Conservation (phyloP, 1,140 invertebrate genomes). For the Pomacea maculata region DNA sequence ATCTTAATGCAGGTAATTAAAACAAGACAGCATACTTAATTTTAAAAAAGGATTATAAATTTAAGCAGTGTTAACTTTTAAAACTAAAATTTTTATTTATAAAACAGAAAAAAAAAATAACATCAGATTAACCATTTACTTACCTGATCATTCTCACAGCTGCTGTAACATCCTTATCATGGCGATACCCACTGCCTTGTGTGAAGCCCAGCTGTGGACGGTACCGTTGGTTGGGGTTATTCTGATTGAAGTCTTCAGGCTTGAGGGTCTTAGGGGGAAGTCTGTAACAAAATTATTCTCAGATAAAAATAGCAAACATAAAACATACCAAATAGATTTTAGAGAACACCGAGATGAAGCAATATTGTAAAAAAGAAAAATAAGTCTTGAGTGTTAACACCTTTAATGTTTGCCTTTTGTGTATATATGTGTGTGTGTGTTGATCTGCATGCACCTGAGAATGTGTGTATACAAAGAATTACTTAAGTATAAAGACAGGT, state of each 20-base stretch:
- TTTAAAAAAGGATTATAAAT: not conserved
- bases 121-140: conserved; percentile 1
- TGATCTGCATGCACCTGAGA: not conserved
- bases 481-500: not conserved
- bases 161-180: conserved; percentile 45
- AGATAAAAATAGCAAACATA: not conserved
- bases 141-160: conserved; percentile 60
- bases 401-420: not conserved
- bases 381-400: not conserved
- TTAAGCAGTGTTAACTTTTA: not conserved
- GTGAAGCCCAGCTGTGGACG: conserved; percentile 56
- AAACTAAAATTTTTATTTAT: too few species aligned
- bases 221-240: conserved; percentile 40
- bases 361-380: not conserved
- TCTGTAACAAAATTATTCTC: conserved; percentile 23
- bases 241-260: conserved; percentile 78
- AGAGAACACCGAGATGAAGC: not conserved
- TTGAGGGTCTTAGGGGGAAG: conserved; percentile 80
- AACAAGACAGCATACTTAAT: not conserved
- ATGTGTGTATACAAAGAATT: not conserved
- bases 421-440: not conserved
- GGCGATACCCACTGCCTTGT: conserved; percentile 56
- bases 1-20: not conserved
- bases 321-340: not conserved
- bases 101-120: not conserved